A percentile compares a stretch with the other conserved stretches of the same genome.
These are phyloP conservation scores for Pachycephala philippinensis DNA, from an alignment of 2,113 vertebrate species.

Conservation along the genomic window DNA sequence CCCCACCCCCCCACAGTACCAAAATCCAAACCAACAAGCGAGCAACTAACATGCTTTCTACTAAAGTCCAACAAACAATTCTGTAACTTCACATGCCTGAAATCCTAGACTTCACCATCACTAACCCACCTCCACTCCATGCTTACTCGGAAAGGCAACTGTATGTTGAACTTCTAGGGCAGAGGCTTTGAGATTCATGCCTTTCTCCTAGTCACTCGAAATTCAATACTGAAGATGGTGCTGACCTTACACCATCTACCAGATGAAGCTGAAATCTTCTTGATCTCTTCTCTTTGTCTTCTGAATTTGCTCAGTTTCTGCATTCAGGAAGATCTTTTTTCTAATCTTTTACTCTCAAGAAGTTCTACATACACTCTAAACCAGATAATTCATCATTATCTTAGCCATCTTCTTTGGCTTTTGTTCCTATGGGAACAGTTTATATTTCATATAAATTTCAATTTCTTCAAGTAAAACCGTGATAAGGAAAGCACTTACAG, in stretches of 20 bases:
- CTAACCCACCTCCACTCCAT: neutral
- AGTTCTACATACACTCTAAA: neutral
- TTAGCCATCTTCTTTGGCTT: neutral
- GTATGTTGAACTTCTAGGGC: neutral
- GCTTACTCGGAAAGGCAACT: neutral
- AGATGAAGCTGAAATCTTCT: neutral
- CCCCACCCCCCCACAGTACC: fast-evolving
- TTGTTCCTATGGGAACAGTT: neutral
- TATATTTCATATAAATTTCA: neutral
- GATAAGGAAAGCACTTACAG: neutral
- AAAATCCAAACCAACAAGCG: neutral
- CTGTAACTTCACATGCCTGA: neutral
- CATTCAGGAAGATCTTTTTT: neutral
- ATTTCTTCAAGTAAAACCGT: neutral
- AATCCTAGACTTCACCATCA: neutral
- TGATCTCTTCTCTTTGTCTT: neutral
- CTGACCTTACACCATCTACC: neutral
- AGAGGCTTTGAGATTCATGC: neutral
- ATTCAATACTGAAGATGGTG: neutral
- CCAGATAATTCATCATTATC: neutral
- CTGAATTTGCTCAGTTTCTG: neutral
- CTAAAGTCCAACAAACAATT: neutral
- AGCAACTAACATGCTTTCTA: neutral
- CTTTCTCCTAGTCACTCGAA: neutral
- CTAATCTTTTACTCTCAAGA: neutral